Evolutionary conservation across 2,113 vertebrate species (phyloP).

Genomic region (Actinemys pallida): DNA sequence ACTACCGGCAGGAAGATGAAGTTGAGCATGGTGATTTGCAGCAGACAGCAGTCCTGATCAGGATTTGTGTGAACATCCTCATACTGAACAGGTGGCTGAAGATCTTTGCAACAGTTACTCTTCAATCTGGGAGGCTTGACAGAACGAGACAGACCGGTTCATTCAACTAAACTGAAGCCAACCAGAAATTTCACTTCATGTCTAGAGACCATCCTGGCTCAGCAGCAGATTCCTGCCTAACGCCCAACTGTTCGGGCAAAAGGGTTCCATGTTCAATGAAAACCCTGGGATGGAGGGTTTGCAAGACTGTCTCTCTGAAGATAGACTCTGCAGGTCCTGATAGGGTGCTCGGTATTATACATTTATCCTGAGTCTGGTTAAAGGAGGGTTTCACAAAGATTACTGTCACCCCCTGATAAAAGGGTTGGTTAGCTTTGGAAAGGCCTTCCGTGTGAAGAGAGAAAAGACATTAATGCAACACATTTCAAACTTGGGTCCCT

Average conservation of each 20-base stretch:
- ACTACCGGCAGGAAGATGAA: conserved; percentile 95
- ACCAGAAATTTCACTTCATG: neutral
- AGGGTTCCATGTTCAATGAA: neutral
- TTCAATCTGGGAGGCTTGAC: conserved; percentile 85
- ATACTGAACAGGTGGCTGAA: conserved; percentile 87
- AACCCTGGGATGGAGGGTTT: neutral
- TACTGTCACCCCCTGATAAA: neutral
- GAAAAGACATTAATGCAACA: neutral
- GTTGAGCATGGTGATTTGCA: conserved; percentile 96
- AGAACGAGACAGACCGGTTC: neutral
- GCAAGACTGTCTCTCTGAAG: neutral
- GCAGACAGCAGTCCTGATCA: conserved; percentile 93
- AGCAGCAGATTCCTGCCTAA: neutral
- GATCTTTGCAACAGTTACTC: conserved; percentile 83
- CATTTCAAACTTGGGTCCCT: neutral
- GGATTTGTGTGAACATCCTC: conserved; percentile 94
- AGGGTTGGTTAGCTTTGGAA: neutral
- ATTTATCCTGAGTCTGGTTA: neutral
- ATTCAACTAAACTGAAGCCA: neutral
- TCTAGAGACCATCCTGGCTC: neutral
- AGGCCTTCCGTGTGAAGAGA: neutral
- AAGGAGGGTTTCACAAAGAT: neutral
- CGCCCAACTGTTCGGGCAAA: rapidly evolving
- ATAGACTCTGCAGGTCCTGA: neutral
- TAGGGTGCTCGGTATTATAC: neutral